Evolutionary conservation across 2,113 vertebrate genomes (phyloP).

Genomic region (Colinus virginianus): DNA sequence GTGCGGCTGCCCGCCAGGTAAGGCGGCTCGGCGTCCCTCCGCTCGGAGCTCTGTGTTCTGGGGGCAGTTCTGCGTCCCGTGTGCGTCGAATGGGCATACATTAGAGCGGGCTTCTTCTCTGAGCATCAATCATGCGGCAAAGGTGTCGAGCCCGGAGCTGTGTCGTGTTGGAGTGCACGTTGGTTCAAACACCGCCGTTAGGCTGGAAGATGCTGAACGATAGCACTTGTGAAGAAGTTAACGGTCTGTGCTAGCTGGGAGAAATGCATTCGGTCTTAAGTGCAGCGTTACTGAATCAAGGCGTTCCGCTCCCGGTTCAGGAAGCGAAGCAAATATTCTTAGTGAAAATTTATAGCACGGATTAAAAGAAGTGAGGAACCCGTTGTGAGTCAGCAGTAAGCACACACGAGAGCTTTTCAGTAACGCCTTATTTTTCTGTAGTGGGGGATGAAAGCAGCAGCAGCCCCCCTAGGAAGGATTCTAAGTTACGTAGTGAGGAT

Average conservation of each 20-base stretch:
- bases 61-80: neutral
- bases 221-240: neutral
- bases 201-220: neutral
- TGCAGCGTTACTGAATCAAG: neutral
- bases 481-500: neutral
- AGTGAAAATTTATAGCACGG: neutral
- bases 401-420: neutral
- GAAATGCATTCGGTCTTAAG: neutral
- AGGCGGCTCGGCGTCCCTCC: neutral
- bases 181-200: neutral
- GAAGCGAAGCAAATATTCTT: neutral
- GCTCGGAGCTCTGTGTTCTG: too few species aligned
- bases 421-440: neutral
- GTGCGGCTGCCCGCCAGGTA: slow-evolving; percentile 98
- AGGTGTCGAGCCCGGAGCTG: slow-evolving; percentile 12
- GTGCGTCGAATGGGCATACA: neutral
- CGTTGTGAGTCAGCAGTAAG: neutral
- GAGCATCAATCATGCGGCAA: neutral
- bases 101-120: neutral
- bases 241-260: neutral
- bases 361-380: neutral
- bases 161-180: neutral
- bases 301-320: neutral
- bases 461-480: neutral
- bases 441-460: neutral